Evolutionary conservation across 2,797 vertebrate genomes (phyloP), one percentile per base, ranked within the genome.

Genomic region (Lithobates pipiens): DNA sequence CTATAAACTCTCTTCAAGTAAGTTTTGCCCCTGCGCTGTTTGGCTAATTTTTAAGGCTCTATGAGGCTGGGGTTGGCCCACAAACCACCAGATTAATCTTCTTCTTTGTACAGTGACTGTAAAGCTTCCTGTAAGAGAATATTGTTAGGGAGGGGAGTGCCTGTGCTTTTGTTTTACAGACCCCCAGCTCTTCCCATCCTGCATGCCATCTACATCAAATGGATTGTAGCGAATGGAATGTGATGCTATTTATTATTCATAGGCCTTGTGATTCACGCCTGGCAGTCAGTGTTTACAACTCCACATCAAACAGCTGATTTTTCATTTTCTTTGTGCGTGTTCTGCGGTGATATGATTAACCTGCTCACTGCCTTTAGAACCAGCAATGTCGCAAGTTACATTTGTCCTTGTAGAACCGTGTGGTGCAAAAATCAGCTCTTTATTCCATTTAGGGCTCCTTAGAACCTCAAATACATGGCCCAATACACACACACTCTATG

Each of bases 201-300:
- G 68, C 68, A 11, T 7, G 72, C 77, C n/a, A n/a, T 73, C 50
- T 69, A 32, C 72, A 82, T 85, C 82, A 73, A 88, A 88, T 88
- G 1, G 57, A 9, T 54, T 88, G 76, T 54, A 82, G 85, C 61
- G 72, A 0, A 16, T 34, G 81, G 82, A 76, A 73, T 88, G 46
- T 67, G 81, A 21, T 88, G 54, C 77, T 79, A 13, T 90, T 88
- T 89, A 86, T 91, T 84, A 89, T 90, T 89, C 79, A 88, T 88
- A 70, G 77, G 80, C 76, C 25, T n/a, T 78, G 68, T 81, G 1
- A 46, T 11, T 76, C 72, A 5, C 71, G 44, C 80, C 76, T 81
- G 65, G 86, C 89, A 39, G 70, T 88, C 85, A 63, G 36, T 76
- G 75, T 84, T 86, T 13, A 21, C 87, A 27, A 85, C 76, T 81